A percentile compares a stretch with the other conserved stretches of the same genome.
phyloP scores from a whole-genome alignment of 2,113 vertebrate species.

The Todiramphus chloris region DNA sequence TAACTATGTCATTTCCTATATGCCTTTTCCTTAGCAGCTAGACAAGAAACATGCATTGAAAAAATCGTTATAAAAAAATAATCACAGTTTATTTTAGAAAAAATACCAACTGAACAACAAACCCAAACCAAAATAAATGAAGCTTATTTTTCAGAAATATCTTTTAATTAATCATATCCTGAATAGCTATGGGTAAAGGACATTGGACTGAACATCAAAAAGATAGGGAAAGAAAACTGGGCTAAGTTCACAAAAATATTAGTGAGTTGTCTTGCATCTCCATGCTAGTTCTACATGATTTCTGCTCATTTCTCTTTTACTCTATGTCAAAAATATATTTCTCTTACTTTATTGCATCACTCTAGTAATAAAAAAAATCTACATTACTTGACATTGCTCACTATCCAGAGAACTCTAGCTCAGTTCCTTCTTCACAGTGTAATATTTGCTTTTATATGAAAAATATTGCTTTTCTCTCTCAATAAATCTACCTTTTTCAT shows the following conservation, averaged over 20 bases:
- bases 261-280: neutral
- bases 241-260: neutral
- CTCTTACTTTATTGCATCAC: neutral
- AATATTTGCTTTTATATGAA: neutral
- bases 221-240: neutral
- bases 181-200: neutral
- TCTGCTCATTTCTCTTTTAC: neutral
- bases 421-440: neutral
- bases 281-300: neutral
- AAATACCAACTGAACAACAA: neutral
- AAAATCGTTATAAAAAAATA: constrained; percentile 1
- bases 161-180: neutral
- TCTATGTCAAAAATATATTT: neutral
- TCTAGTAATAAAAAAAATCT: neutral
- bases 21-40: constrained; percentile 96
- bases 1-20: constrained; percentile 98
- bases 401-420: neutral
- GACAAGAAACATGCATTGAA: constrained; percentile 47
- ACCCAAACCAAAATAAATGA: neutral
- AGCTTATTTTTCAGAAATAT: neutral
- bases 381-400: neutral
- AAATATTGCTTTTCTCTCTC: neutral
- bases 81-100: neutral
- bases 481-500: neutral
- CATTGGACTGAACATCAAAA: neutral